A percentile compares a stretch with the other conserved stretches of the same genome.
Evolutionary conservation across 2,797 vertebrate species (phyloP).

Genomic region (Peromyscus melanophrys): DNA sequence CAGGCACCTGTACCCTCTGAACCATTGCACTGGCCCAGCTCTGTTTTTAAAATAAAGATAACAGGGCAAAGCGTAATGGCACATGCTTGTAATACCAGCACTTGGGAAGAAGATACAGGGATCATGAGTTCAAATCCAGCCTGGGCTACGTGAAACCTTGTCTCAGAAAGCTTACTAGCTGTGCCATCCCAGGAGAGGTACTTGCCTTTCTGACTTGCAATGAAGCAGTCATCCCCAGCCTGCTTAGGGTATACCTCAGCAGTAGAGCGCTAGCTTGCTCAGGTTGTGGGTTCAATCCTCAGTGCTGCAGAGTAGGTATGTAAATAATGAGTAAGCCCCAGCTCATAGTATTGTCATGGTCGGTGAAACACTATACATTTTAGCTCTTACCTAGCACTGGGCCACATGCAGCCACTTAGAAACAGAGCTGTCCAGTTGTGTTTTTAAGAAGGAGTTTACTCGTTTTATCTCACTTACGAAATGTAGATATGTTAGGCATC

Average conservation of each 20-base stretch:
- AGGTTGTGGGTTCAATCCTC: neutral
- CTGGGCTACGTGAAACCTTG: neutral
- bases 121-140: neutral
- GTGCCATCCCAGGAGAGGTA: neutral
- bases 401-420: neutral
- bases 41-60: neutral
- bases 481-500: neutral
- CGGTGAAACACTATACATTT: neutral
- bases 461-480: neutral
- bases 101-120: neutral
- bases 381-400: neutral
- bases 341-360: neutral
- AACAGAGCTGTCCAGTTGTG: neutral
- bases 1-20: neutral
- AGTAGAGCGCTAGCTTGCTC: neutral
- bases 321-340: neutral
- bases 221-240: neutral
- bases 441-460: neutral
- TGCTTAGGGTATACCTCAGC: neutral
- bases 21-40: too few relatives aligned
- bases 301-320: neutral
- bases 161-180: neutral
- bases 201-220: conserved; percentile 1
- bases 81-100: neutral
- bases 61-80: neutral